Evolutionary conservation across 2,888 invertebrate genomes (phyloP), one percentile per base, ranked within the genome.

Genomic region (Drosophila niveifrons): DNA sequence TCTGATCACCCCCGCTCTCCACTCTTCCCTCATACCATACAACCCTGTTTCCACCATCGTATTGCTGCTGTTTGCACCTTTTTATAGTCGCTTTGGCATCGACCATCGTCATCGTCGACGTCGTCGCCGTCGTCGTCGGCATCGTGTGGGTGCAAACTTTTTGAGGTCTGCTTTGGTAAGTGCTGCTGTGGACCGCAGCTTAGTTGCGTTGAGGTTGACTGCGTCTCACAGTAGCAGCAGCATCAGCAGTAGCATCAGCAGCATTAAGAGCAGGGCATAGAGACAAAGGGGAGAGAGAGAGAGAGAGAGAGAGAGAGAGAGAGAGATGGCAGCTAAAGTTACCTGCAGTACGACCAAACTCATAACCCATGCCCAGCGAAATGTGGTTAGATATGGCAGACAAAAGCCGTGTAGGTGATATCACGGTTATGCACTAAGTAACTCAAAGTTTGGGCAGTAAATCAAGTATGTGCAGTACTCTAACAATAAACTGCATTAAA

Each of bases 91-190:
- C 69, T 65, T 67, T 68, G 65, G 58, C 65, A 67, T 52, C 51
- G 64, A 46, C 46, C 65, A 41, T 41, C 39, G 39, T 15, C 39
- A 36, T 31, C 31, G 48, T 50, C 50, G 39, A 23, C 52, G 41
- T 10, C 53, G 51, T 8, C 53, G 41, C 18, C 31, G 44, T 18
- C 44, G 46, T 34, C 6, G 36, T 36, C 36, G 56, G 6, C 28
- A 56, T 67, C 36, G 66, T 84, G 80, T 78, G 86, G 83, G 83
- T 76, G 81, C 72, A 82, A 82, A 86, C 76, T 86, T 83, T 83
- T 83, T 81, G 87, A 83, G 82, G 82, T 83, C 84, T 83, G 84
- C 87, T 83, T 82, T 77, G 84, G 82, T 83, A 81, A 87, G 87
- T 87, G 83, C 83, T 87, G 84, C 72, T 87, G 78, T 71, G 81